Evolutionary conservation across 2,888 invertebrate genomes (phyloP).

Genomic region (Meiosimyza decipiens): DNA sequence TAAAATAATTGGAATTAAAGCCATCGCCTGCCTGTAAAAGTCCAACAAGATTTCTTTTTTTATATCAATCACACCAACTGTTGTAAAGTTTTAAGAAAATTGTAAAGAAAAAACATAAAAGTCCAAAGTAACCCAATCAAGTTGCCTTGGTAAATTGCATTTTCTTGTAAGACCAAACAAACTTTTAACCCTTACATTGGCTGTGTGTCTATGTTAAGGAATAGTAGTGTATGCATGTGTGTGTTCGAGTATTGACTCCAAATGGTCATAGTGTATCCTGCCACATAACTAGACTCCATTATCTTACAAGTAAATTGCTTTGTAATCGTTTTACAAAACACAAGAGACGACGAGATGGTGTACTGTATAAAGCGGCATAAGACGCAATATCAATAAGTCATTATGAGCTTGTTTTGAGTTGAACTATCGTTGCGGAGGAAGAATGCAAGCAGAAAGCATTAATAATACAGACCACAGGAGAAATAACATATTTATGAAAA

Average conservation of each 20-base stretch:
- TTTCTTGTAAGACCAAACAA: conserved; percentile 44
- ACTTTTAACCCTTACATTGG: not conserved
- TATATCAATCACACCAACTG: not conserved
- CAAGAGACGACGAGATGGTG: conserved; percentile 36
- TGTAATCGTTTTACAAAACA: conserved; percentile 53
- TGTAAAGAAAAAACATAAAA: not conserved
- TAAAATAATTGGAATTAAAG: conserved; percentile 9
- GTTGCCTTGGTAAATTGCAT: conserved; percentile 45
- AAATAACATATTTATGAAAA: too few species aligned
- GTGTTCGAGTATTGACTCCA: not conserved
- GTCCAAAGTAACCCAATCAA: not conserved
- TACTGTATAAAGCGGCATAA: not conserved
- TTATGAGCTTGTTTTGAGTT: too few species aligned
- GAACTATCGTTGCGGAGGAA: too few species aligned
- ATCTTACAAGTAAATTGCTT: conserved; percentile 50
- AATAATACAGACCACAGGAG: too few species aligned
- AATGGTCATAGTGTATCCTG: conserved; percentile 8
- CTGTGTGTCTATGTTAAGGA: not conserved
- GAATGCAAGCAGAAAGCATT: too few species aligned
- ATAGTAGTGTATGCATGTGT: not conserved
- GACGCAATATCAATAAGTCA: not conserved
- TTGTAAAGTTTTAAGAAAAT: not conserved
- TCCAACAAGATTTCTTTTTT: not conserved
- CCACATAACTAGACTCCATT: conserved; percentile 45
- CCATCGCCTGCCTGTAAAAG: too few species aligned